Conservation (phyloP, 2,888 invertebrate genomes). For the Orthonychiurus folsomi region DNA sequence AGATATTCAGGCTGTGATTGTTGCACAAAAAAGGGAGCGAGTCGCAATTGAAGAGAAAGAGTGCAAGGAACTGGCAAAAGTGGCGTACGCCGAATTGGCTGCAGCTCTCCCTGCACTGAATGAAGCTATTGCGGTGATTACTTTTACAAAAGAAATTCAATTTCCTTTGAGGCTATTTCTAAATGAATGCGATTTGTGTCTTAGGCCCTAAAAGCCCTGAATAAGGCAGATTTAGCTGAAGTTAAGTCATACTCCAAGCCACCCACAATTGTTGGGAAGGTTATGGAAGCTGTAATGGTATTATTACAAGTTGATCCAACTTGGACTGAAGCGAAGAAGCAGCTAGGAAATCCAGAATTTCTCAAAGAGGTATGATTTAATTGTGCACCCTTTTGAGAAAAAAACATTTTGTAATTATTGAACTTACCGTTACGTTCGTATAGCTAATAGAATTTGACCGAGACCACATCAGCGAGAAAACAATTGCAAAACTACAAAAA, state of each 20-base stretch:
- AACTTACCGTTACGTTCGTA: not conserved
- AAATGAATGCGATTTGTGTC: not conserved
- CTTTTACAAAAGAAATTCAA: slow-evolving; percentile 11
- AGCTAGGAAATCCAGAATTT: slow-evolving; percentile 72
- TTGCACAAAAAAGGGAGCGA: slow-evolving; percentile 59
- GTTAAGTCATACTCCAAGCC: slow-evolving; percentile 83
- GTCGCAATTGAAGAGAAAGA: slow-evolving; percentile 71
- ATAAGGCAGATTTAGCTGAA: slow-evolving; percentile 79
- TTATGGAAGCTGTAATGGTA: slow-evolving; percentile 82
- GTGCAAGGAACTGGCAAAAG: slow-evolving; percentile 69
- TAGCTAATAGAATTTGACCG: slow-evolving; percentile 74
- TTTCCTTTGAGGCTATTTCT: not conserved
- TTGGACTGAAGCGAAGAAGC: slow-evolving; percentile 79
- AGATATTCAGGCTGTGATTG: slow-evolving; percentile 40
- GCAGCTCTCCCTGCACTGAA: slow-evolving; percentile 79
- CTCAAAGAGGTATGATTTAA: slow-evolving; percentile 50
- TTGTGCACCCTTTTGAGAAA: no score
- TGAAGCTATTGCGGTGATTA: slow-evolving; percentile 58
- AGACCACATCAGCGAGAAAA: slow-evolving; percentile 74
- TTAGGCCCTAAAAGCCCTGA: slow-evolving; percentile 63
- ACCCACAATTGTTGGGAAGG: slow-evolving; percentile 77
- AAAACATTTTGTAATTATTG: not conserved
- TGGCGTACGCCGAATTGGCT: slow-evolving; percentile 72
- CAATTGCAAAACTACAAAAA: slow-evolving; percentile 65
- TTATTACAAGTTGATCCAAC: slow-evolving; percentile 66